Percentiles rank a stretch among this genome's conserved stretches.
Evolutionary conservation across 2,113 vertebrate species (phyloP).

Genomic region (Chlamydotis undulata): DNA sequence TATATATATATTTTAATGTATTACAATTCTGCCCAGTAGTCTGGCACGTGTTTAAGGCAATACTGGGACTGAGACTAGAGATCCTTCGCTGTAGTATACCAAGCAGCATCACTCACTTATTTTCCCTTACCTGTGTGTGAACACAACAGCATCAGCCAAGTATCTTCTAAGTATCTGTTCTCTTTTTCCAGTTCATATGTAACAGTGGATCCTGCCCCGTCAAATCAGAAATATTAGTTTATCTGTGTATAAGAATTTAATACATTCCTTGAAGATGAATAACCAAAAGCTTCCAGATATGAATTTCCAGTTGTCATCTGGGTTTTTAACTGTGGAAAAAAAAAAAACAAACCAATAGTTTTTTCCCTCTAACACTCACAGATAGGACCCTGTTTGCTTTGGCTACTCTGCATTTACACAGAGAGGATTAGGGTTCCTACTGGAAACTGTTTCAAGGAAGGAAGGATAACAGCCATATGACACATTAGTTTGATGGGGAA

Average conservation of each 20-base stretch:
- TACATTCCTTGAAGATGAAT: background rate
- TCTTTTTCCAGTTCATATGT: background rate
- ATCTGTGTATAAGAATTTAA: background rate
- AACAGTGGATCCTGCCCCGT: background rate
- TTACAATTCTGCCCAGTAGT: background rate
- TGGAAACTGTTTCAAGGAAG: background rate
- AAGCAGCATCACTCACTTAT: background rate
- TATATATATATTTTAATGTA: background rate
- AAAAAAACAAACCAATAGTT: rapidly evolving
- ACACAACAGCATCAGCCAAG: background rate
- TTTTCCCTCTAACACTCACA: background rate
- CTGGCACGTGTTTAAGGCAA: background rate
- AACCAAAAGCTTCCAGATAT: background rate
- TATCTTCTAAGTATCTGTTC: background rate
- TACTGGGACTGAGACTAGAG: background rate
- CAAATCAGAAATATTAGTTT: background rate
- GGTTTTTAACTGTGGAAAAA: background rate
- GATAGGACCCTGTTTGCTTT: background rate
- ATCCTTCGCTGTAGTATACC: background rate
- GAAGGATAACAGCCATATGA: background rate
- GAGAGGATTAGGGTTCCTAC: background rate
- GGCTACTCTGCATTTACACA: background rate
- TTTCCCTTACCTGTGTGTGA: background rate
- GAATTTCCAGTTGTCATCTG: background rate
- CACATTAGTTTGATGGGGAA: background rate